A percentile compares a stretch with the other conserved stretches of the same genome.
Conservation (phyloP, 2,888 invertebrate genomes). For the Uropetala carovei region DNA sequence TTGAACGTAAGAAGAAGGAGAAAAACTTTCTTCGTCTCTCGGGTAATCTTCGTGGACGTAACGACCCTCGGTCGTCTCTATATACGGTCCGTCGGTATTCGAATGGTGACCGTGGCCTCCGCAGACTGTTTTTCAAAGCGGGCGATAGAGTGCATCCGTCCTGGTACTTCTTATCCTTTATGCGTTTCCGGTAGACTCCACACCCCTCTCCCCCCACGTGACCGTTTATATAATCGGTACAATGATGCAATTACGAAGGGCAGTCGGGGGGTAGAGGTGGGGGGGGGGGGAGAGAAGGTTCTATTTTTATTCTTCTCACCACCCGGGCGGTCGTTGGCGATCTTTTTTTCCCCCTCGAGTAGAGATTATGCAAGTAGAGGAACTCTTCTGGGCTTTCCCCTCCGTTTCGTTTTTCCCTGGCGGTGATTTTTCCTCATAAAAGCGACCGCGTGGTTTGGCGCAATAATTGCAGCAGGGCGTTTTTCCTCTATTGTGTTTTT, state of each 20-base stretch:
- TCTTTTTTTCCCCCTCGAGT: neutral
- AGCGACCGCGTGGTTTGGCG: too few relatives aligned
- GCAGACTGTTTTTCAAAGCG: neutral
- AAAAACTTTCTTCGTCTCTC: neutral
- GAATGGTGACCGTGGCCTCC: constrained; percentile 46
- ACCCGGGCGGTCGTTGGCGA: neutral
- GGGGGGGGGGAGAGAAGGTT: too few relatives aligned
- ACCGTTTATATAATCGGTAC: neutral
- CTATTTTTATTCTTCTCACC: neutral
- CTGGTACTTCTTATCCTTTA: neutral
- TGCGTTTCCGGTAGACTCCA: neutral
- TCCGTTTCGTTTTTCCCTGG: too few relatives aligned
- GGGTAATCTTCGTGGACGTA: neutral
- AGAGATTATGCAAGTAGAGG: neutral
- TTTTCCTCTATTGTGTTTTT: too few relatives aligned
- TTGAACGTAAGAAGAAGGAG: too few relatives aligned
- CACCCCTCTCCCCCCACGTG: neutral
- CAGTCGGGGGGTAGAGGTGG: too few relatives aligned
- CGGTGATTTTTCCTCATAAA: too few relatives aligned
- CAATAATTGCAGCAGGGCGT: too few relatives aligned
- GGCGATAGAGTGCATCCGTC: neutral
- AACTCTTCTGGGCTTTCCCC: neutral
- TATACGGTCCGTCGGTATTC: constrained; percentile 30
- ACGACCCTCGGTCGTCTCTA: neutral
- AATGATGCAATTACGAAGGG: neutral